These are phyloP conservation scores for Ptychadena robeensis DNA, from an alignment of 2,797 vertebrate species.

Conservation along the genomic window DNA sequence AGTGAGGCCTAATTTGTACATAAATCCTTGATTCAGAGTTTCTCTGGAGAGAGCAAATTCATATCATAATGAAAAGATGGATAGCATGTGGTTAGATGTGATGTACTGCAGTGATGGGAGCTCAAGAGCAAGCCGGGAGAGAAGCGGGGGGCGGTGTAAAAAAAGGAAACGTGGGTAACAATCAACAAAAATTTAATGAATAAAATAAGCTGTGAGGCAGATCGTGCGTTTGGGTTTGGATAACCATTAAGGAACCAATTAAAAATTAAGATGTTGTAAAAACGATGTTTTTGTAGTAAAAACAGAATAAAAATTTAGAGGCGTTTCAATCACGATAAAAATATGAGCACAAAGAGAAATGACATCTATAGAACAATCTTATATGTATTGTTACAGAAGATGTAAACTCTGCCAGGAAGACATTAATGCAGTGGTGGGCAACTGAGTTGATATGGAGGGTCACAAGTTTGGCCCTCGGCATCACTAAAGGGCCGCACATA, in stretches of 20 bases:
- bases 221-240: background rate
- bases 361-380: too few relatives aligned
- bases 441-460: too few relatives aligned
- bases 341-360: too few relatives aligned
- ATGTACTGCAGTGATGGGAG: background rate
- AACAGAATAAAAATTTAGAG: background rate
- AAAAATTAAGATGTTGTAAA: background rate
- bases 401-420: too few relatives aligned
- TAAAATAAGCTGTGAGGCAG: background rate
- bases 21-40: background rate
- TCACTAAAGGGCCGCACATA: too few relatives aligned
- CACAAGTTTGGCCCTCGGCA: too few relatives aligned
- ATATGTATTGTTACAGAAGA: too few relatives aligned
- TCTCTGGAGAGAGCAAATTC: background rate
- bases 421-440: too few relatives aligned
- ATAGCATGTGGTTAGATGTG: background rate
- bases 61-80: background rate
- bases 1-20: conserved; percentile 1
- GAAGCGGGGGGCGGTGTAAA: background rate
- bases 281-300: background rate
- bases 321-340: too few relatives aligned
- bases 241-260: background rate
- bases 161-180: background rate
- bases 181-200: background rate
- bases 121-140: background rate